Evolutionary conservation across 2,113 vertebrate species (phyloP), one percentile per base, ranked within the genome.

Genomic region (Charadrius vociferus): DNA sequence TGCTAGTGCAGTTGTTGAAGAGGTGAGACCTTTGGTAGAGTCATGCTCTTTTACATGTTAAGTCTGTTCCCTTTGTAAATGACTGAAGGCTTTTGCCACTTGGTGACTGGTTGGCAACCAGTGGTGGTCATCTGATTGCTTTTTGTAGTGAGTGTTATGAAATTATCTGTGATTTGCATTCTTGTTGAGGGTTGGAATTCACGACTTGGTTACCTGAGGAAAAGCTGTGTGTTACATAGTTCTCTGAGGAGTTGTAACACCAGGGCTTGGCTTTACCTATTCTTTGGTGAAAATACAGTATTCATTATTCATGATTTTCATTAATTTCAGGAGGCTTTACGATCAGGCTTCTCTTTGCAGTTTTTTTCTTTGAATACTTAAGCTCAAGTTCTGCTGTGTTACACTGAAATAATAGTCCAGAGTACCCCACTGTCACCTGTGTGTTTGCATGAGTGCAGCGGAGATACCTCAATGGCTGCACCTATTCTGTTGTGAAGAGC

Each of bases 1-100:
- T 27, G 86, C 83, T 81, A 91, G 88, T 63, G 97, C 97, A 58
- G 78, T 91, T 6, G 26, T 98, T 32, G 98, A 98, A 83, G 99
- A 99, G 98, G 99, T 99, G 92, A 98, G 95, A 30, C 26, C 0
- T 1, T 11, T 27, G 27, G 32, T 27, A 9, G 71, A 82, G 47
- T 56, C 4, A 0, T 37, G 32, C 20, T 55, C 36, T 68, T 55
- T 65, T n/a, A 36, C 13, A 4, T 1, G 1, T 53, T 50, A 66
- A 45, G 7, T 62, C 36, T 67, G 7, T 27, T 72, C 20, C 29
- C 43, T 50, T 61, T 89, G 20, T 32, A 62, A 83, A 53, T 80
- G 47, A 86, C 13, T 53, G 14, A 29, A 70, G 37, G 2, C 1
- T 45, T 71, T 58, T 81, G 39, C 16, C 24, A 19, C 55, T 74